A percentile compares a stretch with the other conserved stretches of the same genome.
Conservation (phyloP, 2,797 vertebrate genomes). For the Varecia variegata region DNA sequence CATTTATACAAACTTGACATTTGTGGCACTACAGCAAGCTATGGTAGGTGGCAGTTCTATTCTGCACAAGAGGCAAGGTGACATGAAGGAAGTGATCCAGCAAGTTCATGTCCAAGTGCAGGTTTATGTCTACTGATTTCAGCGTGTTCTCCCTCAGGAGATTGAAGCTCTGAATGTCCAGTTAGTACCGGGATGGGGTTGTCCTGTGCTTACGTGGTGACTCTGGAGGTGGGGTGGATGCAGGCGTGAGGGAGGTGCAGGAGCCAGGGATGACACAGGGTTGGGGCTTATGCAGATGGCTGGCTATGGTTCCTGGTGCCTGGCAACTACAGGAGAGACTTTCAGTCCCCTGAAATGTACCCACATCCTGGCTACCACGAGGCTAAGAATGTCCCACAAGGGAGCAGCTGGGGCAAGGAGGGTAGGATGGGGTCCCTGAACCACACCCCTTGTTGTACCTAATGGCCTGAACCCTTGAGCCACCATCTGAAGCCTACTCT, state of each 20-base stretch:
- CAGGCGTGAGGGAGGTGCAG: not conserved
- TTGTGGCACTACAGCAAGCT: fast-evolving
- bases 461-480: not conserved
- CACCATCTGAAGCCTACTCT: not conserved
- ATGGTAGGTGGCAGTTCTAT: not conserved
- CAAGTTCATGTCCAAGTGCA: not conserved
- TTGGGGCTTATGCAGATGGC: not conserved
- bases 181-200: not conserved
- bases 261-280: not conserved
- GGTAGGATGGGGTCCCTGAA: not conserved
- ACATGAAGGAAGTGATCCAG: not conserved
- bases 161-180: not conserved
- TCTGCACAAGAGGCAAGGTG: not conserved
- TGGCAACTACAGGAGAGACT: not conserved
- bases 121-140: not conserved
- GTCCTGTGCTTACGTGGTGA: not conserved
- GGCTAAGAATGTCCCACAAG: not conserved
- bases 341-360: not conserved
- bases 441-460: too few relatives aligned
- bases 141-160: not conserved
- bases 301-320: not conserved
- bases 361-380: not conserved
- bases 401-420: not conserved
- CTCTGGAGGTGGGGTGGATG: not conserved
- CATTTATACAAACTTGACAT: not conserved